Evolutionary conservation across 2,113 vertebrate genomes (phyloP).

Genomic region (Actinemys pallida): DNA sequence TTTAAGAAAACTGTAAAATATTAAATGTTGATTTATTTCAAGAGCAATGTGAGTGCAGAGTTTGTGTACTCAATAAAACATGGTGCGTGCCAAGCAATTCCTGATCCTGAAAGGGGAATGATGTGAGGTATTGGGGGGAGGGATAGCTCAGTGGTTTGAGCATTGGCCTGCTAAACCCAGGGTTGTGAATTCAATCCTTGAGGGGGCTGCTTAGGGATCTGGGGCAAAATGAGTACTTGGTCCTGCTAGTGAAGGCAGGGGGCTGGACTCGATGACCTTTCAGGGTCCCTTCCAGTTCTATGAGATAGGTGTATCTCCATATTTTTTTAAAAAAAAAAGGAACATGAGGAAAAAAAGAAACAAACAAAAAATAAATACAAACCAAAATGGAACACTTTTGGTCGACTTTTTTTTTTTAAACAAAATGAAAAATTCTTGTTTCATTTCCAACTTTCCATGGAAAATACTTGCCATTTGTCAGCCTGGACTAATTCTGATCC

Average conservation of each 20-base stretch:
- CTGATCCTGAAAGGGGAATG: background rate
- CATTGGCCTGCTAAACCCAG: no score
- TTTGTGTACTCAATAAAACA: background rate
- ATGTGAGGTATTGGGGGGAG: background rate
- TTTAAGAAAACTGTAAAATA: slow-evolving; percentile 59
- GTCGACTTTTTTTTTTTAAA: background rate
- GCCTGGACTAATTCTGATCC: background rate
- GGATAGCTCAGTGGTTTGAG: no score
- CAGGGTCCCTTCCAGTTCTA: no score
- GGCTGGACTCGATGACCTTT: no score
- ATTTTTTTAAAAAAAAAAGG: no score
- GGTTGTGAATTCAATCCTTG: no score
- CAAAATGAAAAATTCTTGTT: background rate
- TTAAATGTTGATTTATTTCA: slow-evolving; percentile 68
- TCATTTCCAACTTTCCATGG: background rate
- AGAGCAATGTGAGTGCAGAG: background rate
- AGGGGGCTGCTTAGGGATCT: no score
- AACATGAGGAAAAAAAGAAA: background rate
- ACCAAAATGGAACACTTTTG: background rate
- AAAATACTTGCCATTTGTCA: background rate
- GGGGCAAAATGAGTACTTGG: no score
- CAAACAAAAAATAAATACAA: background rate
- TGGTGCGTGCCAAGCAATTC: background rate
- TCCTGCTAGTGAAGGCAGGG: no score
- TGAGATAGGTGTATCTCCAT: no score